Evolutionary conservation across 2,888 invertebrate genomes (phyloP).

Genomic region (Plusia festucae): DNA sequence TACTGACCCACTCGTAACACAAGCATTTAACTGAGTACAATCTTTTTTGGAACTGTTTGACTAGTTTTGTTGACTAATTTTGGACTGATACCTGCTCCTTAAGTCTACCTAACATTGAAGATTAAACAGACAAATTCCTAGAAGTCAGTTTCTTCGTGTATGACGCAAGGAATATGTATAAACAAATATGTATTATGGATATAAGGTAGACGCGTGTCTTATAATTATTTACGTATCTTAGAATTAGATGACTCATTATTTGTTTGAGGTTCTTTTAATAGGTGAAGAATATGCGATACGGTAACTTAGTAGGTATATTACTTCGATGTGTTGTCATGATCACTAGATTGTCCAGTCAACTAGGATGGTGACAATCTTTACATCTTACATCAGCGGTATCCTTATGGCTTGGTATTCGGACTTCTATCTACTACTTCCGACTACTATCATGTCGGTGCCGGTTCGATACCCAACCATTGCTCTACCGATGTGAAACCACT

Average conservation of each 20-base stretch:
- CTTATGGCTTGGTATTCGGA: no score
- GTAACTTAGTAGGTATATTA: neutral
- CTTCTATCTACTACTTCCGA: no score
- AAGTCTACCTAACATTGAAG: conserved; percentile 7
- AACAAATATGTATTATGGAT: conserved; percentile 5
- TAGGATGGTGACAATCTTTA: no score
- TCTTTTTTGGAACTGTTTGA: no score
- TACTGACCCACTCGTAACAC: no score
- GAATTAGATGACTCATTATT: conserved; percentile 2
- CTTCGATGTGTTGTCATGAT: neutral
- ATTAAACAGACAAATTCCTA: conserved; percentile 34
- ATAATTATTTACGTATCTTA: conserved; percentile 4
- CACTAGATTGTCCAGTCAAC: no score
- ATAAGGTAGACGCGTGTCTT: neutral
- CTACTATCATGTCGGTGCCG: no score
- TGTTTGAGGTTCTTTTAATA: conserved; percentile 4
- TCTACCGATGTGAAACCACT: no score
- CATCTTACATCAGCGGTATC: no score
- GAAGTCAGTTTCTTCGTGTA: conserved; percentile 30
- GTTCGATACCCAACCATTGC: no score
- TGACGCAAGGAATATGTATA: neutral
- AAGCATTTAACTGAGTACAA: no score
- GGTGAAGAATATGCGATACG: neutral
- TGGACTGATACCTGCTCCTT: neutral
- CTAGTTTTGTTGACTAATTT: no score